Base-by-base conservation (phyloP, 2,797 vertebrate species). In the Hoplostethus mediterraneus region DNA sequence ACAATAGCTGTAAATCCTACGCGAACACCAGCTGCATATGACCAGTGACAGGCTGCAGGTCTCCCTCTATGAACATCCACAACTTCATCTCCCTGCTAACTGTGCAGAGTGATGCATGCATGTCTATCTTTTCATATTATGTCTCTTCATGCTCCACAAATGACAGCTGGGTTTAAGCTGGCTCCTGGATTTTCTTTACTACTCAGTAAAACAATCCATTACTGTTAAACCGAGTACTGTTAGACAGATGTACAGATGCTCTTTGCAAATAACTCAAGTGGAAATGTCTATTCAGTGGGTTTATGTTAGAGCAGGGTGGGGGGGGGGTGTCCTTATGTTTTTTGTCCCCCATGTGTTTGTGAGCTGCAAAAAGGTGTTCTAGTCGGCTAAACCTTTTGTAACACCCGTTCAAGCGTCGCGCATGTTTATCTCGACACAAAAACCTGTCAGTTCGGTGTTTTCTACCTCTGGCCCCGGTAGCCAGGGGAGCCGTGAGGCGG, bases 391-490 rank as follows among this genome's bases (percentile, higher is more conserved):
- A 87, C 87, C 91, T 89, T 92, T 92, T 90, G 88, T 89, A 89
- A 81, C 69, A 73, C 63, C 71, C 80, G 79, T 75, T 84, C 83
- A 85, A 83, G 91, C 89, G 77, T 89, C 77, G 58, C 81, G 79
- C 89, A 88, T 92, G 90, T 92, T 93, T 92, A 90, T 90, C 89
- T 89, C 72, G 3, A 88, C 87, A 90, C 85, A 81, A 82, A 87
- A 90, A 87, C 80, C 90, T 90, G 90, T 86, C 92, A 87, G 83
- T 78, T 87, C 38, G 66, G 67, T 77, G 84, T 82, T 80, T 28
- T 79, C 82, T 82, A 90, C 87, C 84, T 80, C 81, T 77, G 86
- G 81, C 80, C 80, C 84, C 57, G 12, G 82, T 68, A 84, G 87
- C 89, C 87, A 74, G 57, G 85, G 90, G 87, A 90, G 88, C 82